Conservation (phyloP, 2,113 vertebrate species). For the Labeo rohita region DNA sequence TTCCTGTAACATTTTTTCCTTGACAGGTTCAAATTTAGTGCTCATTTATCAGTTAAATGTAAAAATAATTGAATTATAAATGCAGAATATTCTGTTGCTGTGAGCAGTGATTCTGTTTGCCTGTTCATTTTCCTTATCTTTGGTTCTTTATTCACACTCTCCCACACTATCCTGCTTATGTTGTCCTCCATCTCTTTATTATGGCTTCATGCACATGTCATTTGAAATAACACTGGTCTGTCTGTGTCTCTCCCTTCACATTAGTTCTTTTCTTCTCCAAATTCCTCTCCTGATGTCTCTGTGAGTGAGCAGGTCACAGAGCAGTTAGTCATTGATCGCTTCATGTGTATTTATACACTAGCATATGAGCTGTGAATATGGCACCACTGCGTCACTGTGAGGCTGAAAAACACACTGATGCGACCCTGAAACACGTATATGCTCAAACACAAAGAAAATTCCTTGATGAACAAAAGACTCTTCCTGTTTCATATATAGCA, state of each 20-base stretch:
- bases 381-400: background rate
- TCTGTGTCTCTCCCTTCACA: background rate
- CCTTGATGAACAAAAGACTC: background rate
- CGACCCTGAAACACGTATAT: background rate
- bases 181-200: constrained; percentile 2
- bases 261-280: constrained; percentile 16
- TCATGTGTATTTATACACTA: constrained; percentile 24
- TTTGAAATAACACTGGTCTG: constrained; percentile 5
- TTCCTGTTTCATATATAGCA: background rate
- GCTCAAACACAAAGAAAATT: background rate
- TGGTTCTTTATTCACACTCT: background rate
- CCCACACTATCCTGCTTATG: background rate
- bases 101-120: background rate
- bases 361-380: constrained; percentile 10
- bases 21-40: background rate
- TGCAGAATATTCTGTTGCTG: background rate
- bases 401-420: background rate
- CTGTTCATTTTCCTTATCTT: background rate
- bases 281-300: constrained; percentile 34
- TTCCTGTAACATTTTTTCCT: background rate
- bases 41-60: background rate
- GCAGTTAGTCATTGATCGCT: constrained; percentile 17
- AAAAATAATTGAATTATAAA: constrained; percentile 1
- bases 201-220: background rate
- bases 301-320: constrained; percentile 16